These are phyloP conservation scores for Drosophila emarginata DNA, from an alignment of 2,888 invertebrate genomes.

Conservation along the genomic window DNA sequence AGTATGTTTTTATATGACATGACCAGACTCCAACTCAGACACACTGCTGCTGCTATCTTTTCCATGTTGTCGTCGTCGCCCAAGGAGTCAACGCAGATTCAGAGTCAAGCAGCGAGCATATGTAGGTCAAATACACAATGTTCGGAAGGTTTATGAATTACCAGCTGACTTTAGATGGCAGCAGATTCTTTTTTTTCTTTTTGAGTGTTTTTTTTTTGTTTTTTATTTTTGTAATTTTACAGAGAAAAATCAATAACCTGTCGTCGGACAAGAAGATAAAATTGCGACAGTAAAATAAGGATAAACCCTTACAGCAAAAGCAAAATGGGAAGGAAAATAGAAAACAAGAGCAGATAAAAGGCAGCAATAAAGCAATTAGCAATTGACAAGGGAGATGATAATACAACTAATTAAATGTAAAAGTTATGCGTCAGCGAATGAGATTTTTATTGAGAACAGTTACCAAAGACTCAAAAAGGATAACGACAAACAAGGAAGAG, in stretches of 20 bases:
- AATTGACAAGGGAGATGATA: slow-evolving; percentile 73
- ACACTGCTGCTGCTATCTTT: slow-evolving; percentile 18
- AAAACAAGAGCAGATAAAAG: slow-evolving; percentile 37
- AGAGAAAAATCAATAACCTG: slow-evolving; percentile 10
- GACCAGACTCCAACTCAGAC: slow-evolving; percentile 31
- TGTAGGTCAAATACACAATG: slow-evolving; percentile 65
- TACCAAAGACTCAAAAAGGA: slow-evolving; percentile 14
- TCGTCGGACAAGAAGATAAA: slow-evolving; percentile 53
- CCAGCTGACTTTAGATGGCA: slow-evolving; percentile 61
- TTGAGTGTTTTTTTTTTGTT: neutral
- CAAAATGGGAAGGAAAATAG: slow-evolving; percentile 2
- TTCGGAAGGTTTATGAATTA: slow-evolving; percentile 65
- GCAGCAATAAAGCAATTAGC: slow-evolving; percentile 74
- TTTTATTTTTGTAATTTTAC: slow-evolving; percentile 4
- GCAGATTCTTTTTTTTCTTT: slow-evolving; percentile 60
- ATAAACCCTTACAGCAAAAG: slow-evolving; percentile 32
- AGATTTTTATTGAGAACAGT: slow-evolving; percentile 71
- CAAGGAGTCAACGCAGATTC: slow-evolving; percentile 34
- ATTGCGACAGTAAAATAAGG: slow-evolving; percentile 57
- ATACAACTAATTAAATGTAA: slow-evolving; percentile 77
- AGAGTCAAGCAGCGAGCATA: slow-evolving; percentile 64
- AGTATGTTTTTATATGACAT: slow-evolving; percentile 16
- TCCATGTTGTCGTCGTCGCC: neutral
- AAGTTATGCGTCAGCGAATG: slow-evolving; percentile 77
- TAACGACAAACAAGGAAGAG: neutral